These are phyloP conservation scores for Saccopteryx bilineata DNA, from an alignment of 2,113 vertebrate genomes.

Conservation along the genomic window DNA sequence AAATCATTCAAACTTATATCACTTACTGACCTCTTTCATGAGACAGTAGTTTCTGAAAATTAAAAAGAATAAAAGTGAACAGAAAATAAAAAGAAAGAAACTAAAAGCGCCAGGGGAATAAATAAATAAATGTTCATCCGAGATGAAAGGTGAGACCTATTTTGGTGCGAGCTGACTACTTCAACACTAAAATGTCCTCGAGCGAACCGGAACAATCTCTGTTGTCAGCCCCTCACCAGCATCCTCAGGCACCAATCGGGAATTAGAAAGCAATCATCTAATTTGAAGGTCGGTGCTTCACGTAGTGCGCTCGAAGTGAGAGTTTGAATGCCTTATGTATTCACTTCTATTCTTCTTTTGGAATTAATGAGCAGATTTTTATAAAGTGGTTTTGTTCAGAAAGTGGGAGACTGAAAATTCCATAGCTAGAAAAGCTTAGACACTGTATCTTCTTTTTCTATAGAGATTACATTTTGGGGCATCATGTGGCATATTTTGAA, in stretches of 20 bases:
- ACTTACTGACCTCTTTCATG: not conserved
- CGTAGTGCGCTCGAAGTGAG: not conserved
- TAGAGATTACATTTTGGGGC: not conserved
- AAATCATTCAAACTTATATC: not conserved
- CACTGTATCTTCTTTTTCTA: not conserved
- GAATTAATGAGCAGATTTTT: slow-evolving; percentile 19
- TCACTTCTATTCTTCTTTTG: not conserved
- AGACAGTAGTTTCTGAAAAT: not conserved
- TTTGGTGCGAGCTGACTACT: not conserved
- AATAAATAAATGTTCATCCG: not conserved
- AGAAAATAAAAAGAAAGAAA: not conserved
- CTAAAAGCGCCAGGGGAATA: not conserved
- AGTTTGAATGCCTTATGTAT: not conserved
- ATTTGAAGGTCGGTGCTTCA: not conserved
- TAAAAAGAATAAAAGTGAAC: not conserved
- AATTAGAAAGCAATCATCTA: not conserved
- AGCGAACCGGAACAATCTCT: not conserved
- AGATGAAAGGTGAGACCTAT: not conserved
- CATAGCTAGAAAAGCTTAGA: not conserved
- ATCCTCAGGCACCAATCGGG: not conserved
- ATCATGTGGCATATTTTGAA: not conserved
- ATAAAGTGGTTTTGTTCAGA: not conserved
- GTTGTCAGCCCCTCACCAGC: too few relatives aligned
- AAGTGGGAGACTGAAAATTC: not conserved
- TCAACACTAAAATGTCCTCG: not conserved